These are phyloP conservation scores for Odobenus rosmarus DNA, from an alignment of 2,113 vertebrate species.

Conservation along the genomic window DNA sequence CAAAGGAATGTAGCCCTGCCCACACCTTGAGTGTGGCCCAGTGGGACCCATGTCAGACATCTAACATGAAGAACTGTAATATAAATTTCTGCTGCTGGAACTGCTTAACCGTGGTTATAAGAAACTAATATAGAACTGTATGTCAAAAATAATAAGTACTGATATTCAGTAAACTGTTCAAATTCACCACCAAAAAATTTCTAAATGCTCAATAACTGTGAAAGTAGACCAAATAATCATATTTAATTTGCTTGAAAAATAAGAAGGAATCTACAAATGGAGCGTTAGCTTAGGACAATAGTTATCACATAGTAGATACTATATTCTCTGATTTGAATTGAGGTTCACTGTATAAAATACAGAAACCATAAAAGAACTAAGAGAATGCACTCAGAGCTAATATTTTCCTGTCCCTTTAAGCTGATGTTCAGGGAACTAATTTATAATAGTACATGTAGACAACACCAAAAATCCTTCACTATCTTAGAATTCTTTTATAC, in stretches of 20 bases:
- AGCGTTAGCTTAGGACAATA: background rate
- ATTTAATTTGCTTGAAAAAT: slow-evolving; percentile 18
- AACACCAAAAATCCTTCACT: background rate
- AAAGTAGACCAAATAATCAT: background rate
- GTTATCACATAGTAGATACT: background rate
- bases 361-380: background rate
- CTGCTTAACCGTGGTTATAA: background rate
- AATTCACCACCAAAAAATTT: background rate
- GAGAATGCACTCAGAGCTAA: background rate
- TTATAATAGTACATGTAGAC: background rate
- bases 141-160: background rate
- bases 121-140: background rate
- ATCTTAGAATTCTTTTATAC: background rate
- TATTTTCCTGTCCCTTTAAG: background rate
- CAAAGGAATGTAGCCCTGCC: background rate
- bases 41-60: background rate
- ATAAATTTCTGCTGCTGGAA: background rate
- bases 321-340: background rate
- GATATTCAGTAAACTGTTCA: background rate
- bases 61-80: background rate
- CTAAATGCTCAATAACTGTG: background rate
- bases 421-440: background rate
- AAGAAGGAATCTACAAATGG: background rate
- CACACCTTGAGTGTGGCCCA: background rate
- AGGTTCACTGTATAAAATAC: background rate